These are phyloP conservation scores for Platynereis dumerilii DNA, from an alignment of 2,888 invertebrate species.

Conservation along the genomic window DNA sequence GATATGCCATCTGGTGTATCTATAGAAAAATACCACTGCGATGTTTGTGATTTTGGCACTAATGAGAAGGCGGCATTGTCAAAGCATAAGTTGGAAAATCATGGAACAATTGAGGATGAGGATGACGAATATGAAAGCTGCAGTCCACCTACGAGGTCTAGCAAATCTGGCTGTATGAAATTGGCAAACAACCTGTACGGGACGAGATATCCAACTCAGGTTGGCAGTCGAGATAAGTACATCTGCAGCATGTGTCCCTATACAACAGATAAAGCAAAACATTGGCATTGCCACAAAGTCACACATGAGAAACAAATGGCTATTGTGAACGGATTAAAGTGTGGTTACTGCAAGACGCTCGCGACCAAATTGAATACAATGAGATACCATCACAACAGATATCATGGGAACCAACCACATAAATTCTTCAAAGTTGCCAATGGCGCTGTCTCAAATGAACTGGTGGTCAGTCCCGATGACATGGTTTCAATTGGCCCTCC, in stretches of 20 bases:
- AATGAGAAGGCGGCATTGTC: conserved; percentile 16
- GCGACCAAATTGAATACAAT: not conserved
- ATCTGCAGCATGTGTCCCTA: conserved; percentile 15
- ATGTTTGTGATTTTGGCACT: conserved; percentile 21
- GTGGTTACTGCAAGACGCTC: conserved; percentile 11
- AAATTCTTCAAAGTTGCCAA: too few relatives aligned
- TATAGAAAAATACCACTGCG: conserved; percentile 20
- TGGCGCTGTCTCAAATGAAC: too few relatives aligned
- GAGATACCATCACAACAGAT: conserved; percentile 6
- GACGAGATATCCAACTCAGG: not conserved
- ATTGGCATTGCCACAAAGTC: conserved; percentile 11
- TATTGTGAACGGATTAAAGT: conserved; percentile 19
- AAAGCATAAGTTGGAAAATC: conserved; percentile 13
- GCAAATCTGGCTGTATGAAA: not conserved
- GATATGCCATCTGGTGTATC: not conserved
- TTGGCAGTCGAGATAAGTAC: not conserved
- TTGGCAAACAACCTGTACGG: not conserved
- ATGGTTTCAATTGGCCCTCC: too few relatives aligned
- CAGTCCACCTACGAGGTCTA: not conserved
- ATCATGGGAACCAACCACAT: not conserved
- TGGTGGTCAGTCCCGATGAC: too few relatives aligned
- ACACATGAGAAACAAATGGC: conserved; percentile 6
- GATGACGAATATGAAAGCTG: conserved; percentile 8
- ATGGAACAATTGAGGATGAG: not conserved
- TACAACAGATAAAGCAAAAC: conserved; percentile 7